Conservation (phyloP, 2,888 invertebrate species). For the Mesorhabditis belari region DNA sequence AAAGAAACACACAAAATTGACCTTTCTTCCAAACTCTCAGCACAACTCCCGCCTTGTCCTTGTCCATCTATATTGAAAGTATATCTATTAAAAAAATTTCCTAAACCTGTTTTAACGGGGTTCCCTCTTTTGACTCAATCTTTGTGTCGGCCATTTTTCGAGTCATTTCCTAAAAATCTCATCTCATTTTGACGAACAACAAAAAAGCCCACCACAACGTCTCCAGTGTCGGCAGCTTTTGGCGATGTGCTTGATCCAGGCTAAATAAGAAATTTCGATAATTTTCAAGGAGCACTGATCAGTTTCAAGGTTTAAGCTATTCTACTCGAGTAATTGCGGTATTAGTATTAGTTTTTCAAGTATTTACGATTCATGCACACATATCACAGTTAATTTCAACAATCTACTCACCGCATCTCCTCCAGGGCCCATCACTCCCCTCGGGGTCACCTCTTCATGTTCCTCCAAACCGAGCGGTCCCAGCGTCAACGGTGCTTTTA, state of each 20-base stretch:
- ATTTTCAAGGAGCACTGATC: no score
- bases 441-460: conserved; percentile 26
- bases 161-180: neutral
- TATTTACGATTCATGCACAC: no score
- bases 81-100: neutral
- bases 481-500: conserved; percentile 30
- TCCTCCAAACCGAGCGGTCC: conserved; percentile 38
- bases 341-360: no score
- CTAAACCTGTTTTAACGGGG: neutral
- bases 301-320: no score
- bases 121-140: neutral
- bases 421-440: conserved; percentile 4
- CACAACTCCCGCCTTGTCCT: conserved; percentile 24
- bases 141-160: neutral
- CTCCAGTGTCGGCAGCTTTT: neutral
- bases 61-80: conserved; percentile 13
- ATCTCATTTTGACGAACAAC: conserved; percentile 1
- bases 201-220: conserved; percentile 7
- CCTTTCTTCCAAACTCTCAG: conserved; percentile 21
- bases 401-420: no score
- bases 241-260: neutral
- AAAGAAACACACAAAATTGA: neutral
- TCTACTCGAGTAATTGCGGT: no score
- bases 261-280: no score
- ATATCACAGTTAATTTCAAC: no score